Evolutionary conservation across 2,888 invertebrate species (phyloP).

Genomic region (Prenolepis imparis): DNA sequence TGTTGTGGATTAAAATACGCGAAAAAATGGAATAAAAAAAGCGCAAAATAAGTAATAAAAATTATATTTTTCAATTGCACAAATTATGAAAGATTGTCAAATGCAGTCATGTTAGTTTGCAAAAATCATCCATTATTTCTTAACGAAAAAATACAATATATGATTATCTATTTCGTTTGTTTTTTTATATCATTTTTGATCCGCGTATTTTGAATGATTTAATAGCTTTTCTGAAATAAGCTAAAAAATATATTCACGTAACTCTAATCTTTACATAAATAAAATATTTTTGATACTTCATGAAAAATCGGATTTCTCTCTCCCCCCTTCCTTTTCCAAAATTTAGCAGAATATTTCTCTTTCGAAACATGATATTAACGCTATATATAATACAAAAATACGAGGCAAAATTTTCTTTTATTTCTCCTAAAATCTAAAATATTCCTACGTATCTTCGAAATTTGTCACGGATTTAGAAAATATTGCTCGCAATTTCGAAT

Average conservation of each 20-base stretch:
- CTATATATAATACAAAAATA: background rate
- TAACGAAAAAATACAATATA: background rate
- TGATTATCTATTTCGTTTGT: background rate
- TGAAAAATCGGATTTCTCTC: background rate
- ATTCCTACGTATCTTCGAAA: background rate
- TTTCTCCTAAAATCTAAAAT: conserved; percentile 1
- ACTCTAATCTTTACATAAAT: background rate
- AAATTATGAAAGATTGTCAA: background rate
- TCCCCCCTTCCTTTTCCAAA: background rate
- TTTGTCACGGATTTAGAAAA: conserved; percentile 17
- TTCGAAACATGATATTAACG: background rate
- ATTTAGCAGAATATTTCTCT: background rate
- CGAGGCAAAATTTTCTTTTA: background rate
- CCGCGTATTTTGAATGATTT: background rate
- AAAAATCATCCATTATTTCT: background rate
- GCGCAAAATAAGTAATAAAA: background rate
- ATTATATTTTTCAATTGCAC: background rate
- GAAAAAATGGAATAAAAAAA: background rate
- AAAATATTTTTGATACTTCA: background rate
- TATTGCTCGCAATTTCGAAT: conserved; percentile 36
- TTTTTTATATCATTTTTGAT: background rate
- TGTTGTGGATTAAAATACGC: conserved; percentile 7
- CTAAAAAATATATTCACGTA: background rate
- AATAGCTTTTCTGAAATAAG: background rate
- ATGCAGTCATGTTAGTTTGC: background rate